A percentile compares a stretch with the other conserved stretches of the same genome.
phyloP scores from a whole-genome alignment of 2,888 invertebrate species.

The Hymenopus coronatus region DNA sequence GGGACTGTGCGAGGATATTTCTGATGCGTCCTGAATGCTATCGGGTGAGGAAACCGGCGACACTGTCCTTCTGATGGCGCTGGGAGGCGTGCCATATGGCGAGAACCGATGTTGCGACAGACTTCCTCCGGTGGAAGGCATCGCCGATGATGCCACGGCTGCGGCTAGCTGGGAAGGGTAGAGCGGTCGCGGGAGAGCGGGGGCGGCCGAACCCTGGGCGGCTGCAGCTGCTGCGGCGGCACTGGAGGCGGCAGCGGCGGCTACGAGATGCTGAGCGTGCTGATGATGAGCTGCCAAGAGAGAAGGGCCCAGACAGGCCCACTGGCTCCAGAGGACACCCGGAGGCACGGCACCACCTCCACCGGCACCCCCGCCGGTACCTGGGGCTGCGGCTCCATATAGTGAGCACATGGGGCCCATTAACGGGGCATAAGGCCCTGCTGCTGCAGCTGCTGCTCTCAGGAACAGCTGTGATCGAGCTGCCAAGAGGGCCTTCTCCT shows the following conservation, averaged over 20 bases:
- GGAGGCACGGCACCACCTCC: slow-evolving; percentile 46
- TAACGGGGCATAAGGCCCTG: slow-evolving; percentile 56
- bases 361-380: slow-evolving; percentile 38
- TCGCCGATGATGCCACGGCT: slow-evolving; percentile 24
- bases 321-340: slow-evolving; percentile 67
- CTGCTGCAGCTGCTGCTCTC: slow-evolving; percentile 65
- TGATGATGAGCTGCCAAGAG: slow-evolving; percentile 53
- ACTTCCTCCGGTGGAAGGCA: slow-evolving; percentile 39
- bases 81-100: slow-evolving; percentile 44
- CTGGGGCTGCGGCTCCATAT: slow-evolving; percentile 42
- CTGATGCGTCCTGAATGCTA: slow-evolving; percentile 54
- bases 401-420: slow-evolving; percentile 51
- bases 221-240: slow-evolving; percentile 26
- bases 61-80: slow-evolving; percentile 30
- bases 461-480: slow-evolving; percentile 73
- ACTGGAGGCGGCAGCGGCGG: slow-evolving; percentile 44
- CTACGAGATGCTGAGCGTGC: slow-evolving; percentile 61
- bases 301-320: slow-evolving; percentile 67
- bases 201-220: slow-evolving; percentile 15
- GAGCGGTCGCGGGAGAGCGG: slow-evolving; percentile 38
- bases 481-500: slow-evolving; percentile 74
- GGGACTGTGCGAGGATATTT: slow-evolving; percentile 41
- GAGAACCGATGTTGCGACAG: slow-evolving; percentile 48
- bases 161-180: slow-evolving; percentile 30
- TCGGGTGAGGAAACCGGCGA: slow-evolving; percentile 61